Base-by-base conservation (phyloP, 2,797 vertebrate species). In the Benthosema pterotum region DNA sequence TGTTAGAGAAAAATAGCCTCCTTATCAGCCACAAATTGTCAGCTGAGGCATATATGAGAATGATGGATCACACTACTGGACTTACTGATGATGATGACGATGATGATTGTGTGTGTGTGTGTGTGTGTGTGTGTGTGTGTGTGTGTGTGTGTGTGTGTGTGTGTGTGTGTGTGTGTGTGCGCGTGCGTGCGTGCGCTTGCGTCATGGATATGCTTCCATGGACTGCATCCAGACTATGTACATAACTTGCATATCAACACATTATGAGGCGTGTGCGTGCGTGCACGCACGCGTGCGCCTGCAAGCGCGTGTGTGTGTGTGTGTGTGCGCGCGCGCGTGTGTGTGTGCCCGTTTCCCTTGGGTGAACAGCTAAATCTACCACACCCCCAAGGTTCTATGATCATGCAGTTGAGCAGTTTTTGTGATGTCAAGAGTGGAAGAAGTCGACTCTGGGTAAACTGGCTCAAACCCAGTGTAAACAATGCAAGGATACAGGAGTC, bases 1-100 rank as follows among this genome's bases (percentile, higher is more conserved):
- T 79, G 74, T 66, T 65, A 61, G 67, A 83, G 76, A 75, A 80
- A 83, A 83, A 79, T 76, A 63, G 72, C 60, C 74, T 74, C 71
- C 80, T 81, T 81, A 80, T 88, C 83, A 81, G 71, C 16, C 50
- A 51, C 47, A 42, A 72, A 68, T 71, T 78, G 73, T 78, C 69
- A 67, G 66, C 13, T 65, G 52, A 64, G 60, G 1, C 15, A 67
- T 71, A 67, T 59, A 60, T 53, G 9, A 61, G 60, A 42, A 52
- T 60, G 60, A 75, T 68, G 48, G 63, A 78, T 75, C n/a, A 47
- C 56, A 42, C 28, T n/a, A 12, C 57, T 67, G 63, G 52, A 63
- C 65, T 57, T 45, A 57, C 3, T 13, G 15, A 17, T 45, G 42
- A 13, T 60, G 52, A 62, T 65, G 18, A 62, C 62, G 18, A 17